Evolutionary conservation across 2,113 vertebrate species (phyloP), one percentile per base, ranked within the genome.

Genomic region (Quiscalus mexicanus): DNA sequence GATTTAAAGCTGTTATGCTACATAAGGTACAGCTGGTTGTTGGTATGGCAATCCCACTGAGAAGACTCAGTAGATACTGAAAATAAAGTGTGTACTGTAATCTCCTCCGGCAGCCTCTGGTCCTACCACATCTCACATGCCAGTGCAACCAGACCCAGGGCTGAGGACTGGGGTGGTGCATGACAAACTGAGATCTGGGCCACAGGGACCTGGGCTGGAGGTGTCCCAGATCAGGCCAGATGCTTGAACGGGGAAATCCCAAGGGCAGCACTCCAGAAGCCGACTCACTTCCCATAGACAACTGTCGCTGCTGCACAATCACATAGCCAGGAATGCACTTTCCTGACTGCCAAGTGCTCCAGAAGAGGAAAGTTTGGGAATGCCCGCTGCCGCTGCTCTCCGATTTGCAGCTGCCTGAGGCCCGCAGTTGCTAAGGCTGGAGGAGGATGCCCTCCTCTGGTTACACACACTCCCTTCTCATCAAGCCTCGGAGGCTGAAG

Each of bases 371-470:
- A 96, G 89, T 96, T 96, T 37, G 71, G 85, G 79, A 58, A 56
- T 35, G 19, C 4, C 67, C 69, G 89, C 64, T 28, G 31, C 31
- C 3, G 39, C 52, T 59, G 12, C 41, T 91, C 65, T 64, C 55
- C 2, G 12, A 22, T 79, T 90, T 35, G 18, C 87, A 85, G 74
- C 79, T 89, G 65, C 82, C 49, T 5, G 41, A 30, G 63, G 64
- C 31, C 84, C 18, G 33, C 31, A 16, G 84, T 20, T 37, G 74
- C 73, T 96, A 90, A 98, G 71, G 76, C 94, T 96, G 96, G 96
- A 96, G 93, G 90, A 98, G 47, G 82, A 95, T 84, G 94, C 97
- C 98, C 98, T 97, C 98, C 94, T 86, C 98, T 96, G 96, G 97
- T 96, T 86, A 47, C 12, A 27, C 4, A 25, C 30, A 5, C 13